Base-by-base conservation (phyloP, 2,888 invertebrate genomes). In the Maniola hyperantus region DNA sequence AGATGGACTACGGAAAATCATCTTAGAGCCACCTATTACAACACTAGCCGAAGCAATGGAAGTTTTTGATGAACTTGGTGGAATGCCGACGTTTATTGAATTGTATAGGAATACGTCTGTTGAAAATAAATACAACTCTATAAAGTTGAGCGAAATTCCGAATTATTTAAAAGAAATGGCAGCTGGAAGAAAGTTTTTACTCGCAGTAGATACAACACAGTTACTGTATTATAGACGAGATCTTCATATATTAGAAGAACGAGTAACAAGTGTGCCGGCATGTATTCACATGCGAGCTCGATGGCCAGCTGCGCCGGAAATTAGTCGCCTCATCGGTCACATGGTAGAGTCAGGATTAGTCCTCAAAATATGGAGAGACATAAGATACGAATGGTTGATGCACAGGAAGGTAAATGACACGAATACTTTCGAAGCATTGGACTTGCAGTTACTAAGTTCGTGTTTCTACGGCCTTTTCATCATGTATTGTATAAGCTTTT, bases 271-370 rank as follows among this genome's bases (percentile, higher is more conserved):
- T 8, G 65, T 76, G 6, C 79, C 80, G 1, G 70, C 77, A 0
- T 76, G 80, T 65, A 74, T 80, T 26, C 74, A 74, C n/a, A 79
- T 85, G 79, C 80, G 87, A 0, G 83, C 83, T 2, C 81, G 83
- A 1, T 88, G 89, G 87, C 78, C 83, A 10, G 85, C 79, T 5
- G 74, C 77, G 0, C 62, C 72, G 18, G 76, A 79, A 48, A 66
- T 87, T 0, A 71, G 76, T 34, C 26, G 59, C 7, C 36, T 79
- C 5, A 70, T 84, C 26, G 51, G 69, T 2, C 72, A 68, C 13
- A 57, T 83, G 13, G 70, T 77, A 6, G 88, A 86, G 74, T 64
- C 74, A 0, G 88, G 84, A 8, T 83, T 66, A 54, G 53, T 51
- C 11, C 65, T 18, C 4, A 69, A 66, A 63, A 63, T 71, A 50